Percentiles rank a stretch among this genome's conserved stretches.
These are phyloP conservation scores for Scytalopus superciliaris DNA, from an alignment of 2,113 vertebrate species.

Conservation along the genomic window DNA sequence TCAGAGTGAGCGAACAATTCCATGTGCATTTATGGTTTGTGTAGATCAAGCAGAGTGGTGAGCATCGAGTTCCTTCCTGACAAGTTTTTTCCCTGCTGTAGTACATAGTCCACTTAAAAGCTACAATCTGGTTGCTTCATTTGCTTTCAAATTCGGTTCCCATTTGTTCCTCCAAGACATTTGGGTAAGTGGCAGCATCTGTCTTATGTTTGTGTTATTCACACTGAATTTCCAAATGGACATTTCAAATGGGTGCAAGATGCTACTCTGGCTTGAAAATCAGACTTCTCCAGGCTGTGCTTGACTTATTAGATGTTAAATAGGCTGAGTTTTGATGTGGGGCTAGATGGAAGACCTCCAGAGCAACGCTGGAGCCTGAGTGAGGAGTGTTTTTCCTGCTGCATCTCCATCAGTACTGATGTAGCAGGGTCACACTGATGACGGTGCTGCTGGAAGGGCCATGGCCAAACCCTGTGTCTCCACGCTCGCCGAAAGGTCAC, in stretches of 20 bases:
- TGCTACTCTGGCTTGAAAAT: constrained; percentile 61
- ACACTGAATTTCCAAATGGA: constrained; percentile 68
- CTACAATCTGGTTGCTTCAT: constrained; percentile 62
- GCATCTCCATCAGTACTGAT: fast-evolving
- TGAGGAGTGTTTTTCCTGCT: not conserved
- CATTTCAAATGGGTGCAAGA: constrained; percentile 59
- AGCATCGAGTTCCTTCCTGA: constrained; percentile 35
- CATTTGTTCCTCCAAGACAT: constrained; percentile 67
- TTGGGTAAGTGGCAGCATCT: constrained; percentile 68
- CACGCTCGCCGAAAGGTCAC: not conserved
- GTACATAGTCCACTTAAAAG: constrained; percentile 52
- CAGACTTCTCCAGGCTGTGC: constrained; percentile 21
- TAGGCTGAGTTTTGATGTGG: not conserved
- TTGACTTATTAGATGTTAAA: constrained; percentile 9
- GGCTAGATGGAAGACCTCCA: not conserved
- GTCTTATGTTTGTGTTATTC: constrained; percentile 66
- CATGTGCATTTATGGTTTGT: not conserved
- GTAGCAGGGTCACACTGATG: fast-evolving
- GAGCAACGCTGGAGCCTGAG: not conserved
- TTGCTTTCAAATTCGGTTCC: constrained; percentile 59
- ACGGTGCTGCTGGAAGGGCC: not conserved
- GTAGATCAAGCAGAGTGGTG: not conserved
- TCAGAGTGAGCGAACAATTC: not conserved
- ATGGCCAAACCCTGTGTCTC: fast-evolving
- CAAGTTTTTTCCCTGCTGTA: constrained; percentile 10